These are phyloP conservation scores for Mobula birostris DNA, from an alignment of 2,113 vertebrate genomes.

Conservation along the genomic window DNA sequence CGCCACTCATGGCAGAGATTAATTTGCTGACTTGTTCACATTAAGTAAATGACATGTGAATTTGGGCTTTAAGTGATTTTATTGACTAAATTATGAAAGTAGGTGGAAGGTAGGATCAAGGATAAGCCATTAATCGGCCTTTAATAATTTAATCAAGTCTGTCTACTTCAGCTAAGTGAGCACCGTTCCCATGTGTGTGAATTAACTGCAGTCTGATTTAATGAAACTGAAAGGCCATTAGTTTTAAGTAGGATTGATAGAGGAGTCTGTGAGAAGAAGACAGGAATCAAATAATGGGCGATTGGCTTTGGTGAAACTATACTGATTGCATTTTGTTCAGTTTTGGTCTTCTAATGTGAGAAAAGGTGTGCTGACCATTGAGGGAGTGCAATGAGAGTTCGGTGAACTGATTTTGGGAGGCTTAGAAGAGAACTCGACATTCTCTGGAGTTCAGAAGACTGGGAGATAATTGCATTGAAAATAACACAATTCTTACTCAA, in stretches of 20 bases:
- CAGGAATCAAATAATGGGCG: not conserved
- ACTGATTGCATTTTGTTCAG: too few relatives aligned
- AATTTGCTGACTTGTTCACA: not conserved
- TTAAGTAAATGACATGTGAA: not conserved
- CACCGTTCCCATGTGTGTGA: not conserved
- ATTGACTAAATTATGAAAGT: not conserved
- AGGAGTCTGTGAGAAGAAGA: not conserved
- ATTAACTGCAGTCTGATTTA: constrained; percentile 13
- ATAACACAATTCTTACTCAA: too few relatives aligned
- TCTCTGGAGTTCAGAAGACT: too few relatives aligned
- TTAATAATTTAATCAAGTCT: constrained; percentile 20
- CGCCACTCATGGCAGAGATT: not conserved
- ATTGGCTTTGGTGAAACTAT: too few relatives aligned
- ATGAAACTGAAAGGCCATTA: not conserved
- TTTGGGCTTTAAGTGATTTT: not conserved
- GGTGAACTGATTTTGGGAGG: too few relatives aligned
- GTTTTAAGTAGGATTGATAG: not conserved
- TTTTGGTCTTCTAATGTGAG: too few relatives aligned
- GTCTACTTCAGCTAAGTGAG: constrained; percentile 14
- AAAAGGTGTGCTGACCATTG: too few relatives aligned
- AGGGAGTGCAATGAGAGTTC: too few relatives aligned
- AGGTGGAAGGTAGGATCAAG: not conserved
- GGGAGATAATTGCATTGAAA: too few relatives aligned
- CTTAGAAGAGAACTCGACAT: too few relatives aligned
- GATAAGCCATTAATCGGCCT: constrained; percentile 12